A percentile compares a stretch with the other conserved stretches of the same genome.
phyloP scores from a whole-genome alignment of 2,113 vertebrate species.

The Dicentrarchus labrax region DNA sequence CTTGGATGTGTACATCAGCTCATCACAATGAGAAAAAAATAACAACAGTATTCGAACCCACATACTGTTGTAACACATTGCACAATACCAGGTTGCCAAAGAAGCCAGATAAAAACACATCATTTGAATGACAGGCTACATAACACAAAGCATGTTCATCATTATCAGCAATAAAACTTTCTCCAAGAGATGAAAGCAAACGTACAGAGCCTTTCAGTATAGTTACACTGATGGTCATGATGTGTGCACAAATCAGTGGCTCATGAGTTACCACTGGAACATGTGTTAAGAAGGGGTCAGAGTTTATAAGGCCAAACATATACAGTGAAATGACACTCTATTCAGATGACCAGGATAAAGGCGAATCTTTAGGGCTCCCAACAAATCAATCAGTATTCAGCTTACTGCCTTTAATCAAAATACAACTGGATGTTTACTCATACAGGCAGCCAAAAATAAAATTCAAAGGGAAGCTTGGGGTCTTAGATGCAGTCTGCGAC shows the following conservation, averaged over 20 bases:
- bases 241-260: conserved; percentile 42
- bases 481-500: conserved; percentile 5
- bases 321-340: conserved; percentile 16
- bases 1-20: conserved; percentile 46
- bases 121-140: conserved; percentile 64
- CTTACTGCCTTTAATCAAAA: conserved; percentile 2
- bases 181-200: conserved; percentile 53
- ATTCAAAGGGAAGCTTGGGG: conserved; percentile 23
- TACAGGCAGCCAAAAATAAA: conserved; percentile 9
- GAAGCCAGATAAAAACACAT: conserved; percentile 64
- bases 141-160: conserved; percentile 75
- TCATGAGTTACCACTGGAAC: conserved; percentile 26
- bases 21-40: conserved; percentile 50
- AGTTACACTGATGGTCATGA: conserved; percentile 68
- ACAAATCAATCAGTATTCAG: conserved; percentile 5
- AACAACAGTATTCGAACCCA: conserved; percentile 60
- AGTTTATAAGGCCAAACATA: conserved; percentile 47
- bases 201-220: conserved; percentile 46
- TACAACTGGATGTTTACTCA: conserved; percentile 13
- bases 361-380: not conserved
- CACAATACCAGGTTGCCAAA: conserved; percentile 68
- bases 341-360: conserved; percentile 41
- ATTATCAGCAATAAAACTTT: conserved; percentile 51
- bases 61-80: conserved; percentile 59
- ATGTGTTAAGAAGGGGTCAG: conserved; percentile 10